phyloP scores from a whole-genome alignment of 2,113 vertebrate species.

The Taxidea taxus region DNA sequence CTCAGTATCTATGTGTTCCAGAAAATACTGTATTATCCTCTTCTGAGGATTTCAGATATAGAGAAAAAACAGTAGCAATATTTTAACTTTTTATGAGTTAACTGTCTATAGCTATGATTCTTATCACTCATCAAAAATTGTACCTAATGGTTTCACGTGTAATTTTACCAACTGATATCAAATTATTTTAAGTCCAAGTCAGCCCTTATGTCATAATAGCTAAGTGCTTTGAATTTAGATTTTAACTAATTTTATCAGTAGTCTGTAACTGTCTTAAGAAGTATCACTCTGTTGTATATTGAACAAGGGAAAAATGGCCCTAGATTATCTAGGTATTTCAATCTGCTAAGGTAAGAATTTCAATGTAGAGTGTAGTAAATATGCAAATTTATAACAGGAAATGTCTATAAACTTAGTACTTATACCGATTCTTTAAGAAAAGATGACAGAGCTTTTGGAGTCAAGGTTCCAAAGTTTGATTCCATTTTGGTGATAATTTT shows the following conservation, averaged over 20 bases:
- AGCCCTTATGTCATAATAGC: neutral
- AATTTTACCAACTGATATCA: neutral
- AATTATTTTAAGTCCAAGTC: neutral
- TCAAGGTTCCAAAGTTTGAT: neutral
- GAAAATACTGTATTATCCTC: neutral
- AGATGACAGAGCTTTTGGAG: neutral
- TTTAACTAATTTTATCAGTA: neutral
- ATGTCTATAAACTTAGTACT: neutral
- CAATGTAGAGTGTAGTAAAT: neutral
- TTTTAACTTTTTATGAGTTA: neutral
- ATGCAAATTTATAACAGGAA: neutral
- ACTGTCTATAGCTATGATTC: neutral
- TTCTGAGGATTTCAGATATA: neutral
- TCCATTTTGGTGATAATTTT: neutral
- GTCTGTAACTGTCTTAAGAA: neutral
- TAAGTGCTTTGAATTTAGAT: neutral
- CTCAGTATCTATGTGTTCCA: neutral
- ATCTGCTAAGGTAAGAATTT: neutral
- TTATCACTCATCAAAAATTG: neutral
- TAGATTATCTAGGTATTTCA: neutral
- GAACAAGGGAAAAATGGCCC: neutral
- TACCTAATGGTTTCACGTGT: neutral
- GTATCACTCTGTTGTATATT: neutral
- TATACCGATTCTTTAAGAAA: neutral
- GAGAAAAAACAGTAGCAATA: neutral